Evolutionary conservation across 92 coral and sea anemone genomes (phyloP).

Genomic region (Umimayanthus chanpuru): DNA sequence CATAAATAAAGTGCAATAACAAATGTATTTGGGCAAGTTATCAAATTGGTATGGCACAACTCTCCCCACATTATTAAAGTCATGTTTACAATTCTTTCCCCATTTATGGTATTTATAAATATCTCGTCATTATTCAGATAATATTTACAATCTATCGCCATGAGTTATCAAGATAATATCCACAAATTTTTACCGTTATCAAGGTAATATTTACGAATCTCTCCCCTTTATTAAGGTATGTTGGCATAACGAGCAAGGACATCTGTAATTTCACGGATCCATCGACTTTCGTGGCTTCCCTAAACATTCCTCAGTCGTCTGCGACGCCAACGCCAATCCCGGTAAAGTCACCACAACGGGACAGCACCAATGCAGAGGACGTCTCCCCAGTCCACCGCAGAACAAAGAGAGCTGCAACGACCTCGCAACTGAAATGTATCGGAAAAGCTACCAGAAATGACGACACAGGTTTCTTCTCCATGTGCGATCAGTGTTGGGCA

Average conservation of each 20-base stretch:
- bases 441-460: background rate
- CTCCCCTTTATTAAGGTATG: background rate
- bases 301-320: background rate
- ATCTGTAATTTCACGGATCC: constrained; percentile 33
- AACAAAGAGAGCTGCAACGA: background rate
- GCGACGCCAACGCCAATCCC: background rate
- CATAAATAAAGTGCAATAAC: too few relatives aligned
- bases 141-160: background rate
- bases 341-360: background rate
- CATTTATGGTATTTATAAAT: too few relatives aligned
- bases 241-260: constrained; percentile 20
- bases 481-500: constrained; percentile 39
- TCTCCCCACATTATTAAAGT: too few relatives aligned
- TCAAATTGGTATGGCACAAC: too few relatives aligned
- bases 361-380: background rate
- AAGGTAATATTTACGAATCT: background rate
- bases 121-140: too few relatives aligned
- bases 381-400: background rate
- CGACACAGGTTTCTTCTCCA: constrained; percentile 23
- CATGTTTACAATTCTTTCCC: background rate
- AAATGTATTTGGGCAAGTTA: too few relatives aligned
- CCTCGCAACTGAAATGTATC: background rate
- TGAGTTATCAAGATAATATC: background rate
- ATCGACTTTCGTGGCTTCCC: constrained; percentile 1
- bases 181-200: background rate